Base-by-base conservation (phyloP, 1,140 invertebrate genomes). In the Drosophila arawakana region DNA sequence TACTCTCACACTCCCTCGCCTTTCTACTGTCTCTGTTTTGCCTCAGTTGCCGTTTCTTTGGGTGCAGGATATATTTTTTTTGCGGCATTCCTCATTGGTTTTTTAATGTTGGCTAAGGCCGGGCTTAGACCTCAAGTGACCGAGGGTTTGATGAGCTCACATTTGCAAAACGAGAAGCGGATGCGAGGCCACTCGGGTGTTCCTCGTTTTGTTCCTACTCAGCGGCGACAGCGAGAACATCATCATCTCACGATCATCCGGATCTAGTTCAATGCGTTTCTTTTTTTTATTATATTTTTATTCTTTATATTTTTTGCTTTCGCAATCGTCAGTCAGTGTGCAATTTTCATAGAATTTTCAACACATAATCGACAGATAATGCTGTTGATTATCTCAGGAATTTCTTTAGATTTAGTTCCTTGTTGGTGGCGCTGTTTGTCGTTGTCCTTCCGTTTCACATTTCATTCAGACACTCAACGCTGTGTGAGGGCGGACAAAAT, bases 361-460 rank as follows among this genome's bases (percentile, higher is more conserved):
- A 76, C 72, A 84, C 84, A 81, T 81, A 89, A 89, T 90, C 85
- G 69, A 43, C 8, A 76, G 80, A 90, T 89, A 89, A 89, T 85
- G 85, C 78, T 60, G 47, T 89, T 89, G 83, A 88, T 88, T 88
- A 88, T 88, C 83, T 89, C 84, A 72, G 78, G 84, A 89, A 90
- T 84, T 75, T 84, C 77, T 73, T 78, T 83, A 67, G 74, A 80
- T 15, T 37, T 57, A 15, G 18, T 6, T 43, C 13, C 54, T 59
- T 72, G 9, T 55, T 47, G 15, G n/a, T 83, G 81, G 81, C 80
- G 81, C 76, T 74, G 78, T 8, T 30, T 25, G 58, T n/a, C 50
- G 18, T 65, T 50, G 58, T 39, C 52, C 30, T 88, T 80, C 84
- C 84, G 84, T 74, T 74, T 88, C 78, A 73, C 67, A 80, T 88